Evolutionary conservation across 2,888 invertebrate species (phyloP).

Genomic region (Zeuzera pyrina): DNA sequence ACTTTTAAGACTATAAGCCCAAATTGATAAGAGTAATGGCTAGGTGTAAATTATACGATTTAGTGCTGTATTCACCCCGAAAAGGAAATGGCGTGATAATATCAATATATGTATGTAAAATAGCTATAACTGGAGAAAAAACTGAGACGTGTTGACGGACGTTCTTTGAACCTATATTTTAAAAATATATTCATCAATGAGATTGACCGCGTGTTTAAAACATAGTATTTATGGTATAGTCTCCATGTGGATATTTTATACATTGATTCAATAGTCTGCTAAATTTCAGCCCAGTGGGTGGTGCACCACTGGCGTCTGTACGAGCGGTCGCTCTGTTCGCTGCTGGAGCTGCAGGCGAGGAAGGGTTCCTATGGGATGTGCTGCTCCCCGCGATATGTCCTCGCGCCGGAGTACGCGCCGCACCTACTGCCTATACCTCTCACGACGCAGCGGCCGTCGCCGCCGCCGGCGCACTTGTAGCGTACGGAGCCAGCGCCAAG

Average conservation of each 20-base stretch:
- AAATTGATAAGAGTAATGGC: too few relatives aligned
- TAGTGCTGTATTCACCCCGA: too few relatives aligned
- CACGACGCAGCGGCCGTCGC: constrained; percentile 48
- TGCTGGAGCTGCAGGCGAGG: constrained; percentile 55
- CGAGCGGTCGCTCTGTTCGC: constrained; percentile 59
- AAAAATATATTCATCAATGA: too few relatives aligned
- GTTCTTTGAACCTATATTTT: too few relatives aligned
- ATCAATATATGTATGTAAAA: too few relatives aligned
- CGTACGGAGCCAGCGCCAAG: constrained; percentile 51
- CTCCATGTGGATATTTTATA: background rate
- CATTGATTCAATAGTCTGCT: background rate
- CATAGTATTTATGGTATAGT: too few relatives aligned
- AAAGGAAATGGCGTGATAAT: too few relatives aligned
- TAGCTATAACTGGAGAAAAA: too few relatives aligned
- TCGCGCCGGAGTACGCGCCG: constrained; percentile 53
- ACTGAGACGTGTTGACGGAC: too few relatives aligned
- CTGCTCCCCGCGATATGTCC: constrained; percentile 56
- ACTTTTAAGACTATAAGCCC: too few relatives aligned
- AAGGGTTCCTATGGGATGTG: constrained; percentile 51
- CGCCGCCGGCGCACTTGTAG: constrained; percentile 68
- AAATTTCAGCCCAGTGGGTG: constrained; percentile 53
- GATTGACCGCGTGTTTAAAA: too few relatives aligned
- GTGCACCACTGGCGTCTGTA: constrained; percentile 61
- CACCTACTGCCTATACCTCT: constrained; percentile 52
- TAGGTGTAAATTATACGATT: too few relatives aligned